Percentiles rank a stretch among this genome's conserved stretches.
These are phyloP conservation scores for Nephotettix cincticeps DNA, from an alignment of 1,140 invertebrate species.

Conservation along the genomic window DNA sequence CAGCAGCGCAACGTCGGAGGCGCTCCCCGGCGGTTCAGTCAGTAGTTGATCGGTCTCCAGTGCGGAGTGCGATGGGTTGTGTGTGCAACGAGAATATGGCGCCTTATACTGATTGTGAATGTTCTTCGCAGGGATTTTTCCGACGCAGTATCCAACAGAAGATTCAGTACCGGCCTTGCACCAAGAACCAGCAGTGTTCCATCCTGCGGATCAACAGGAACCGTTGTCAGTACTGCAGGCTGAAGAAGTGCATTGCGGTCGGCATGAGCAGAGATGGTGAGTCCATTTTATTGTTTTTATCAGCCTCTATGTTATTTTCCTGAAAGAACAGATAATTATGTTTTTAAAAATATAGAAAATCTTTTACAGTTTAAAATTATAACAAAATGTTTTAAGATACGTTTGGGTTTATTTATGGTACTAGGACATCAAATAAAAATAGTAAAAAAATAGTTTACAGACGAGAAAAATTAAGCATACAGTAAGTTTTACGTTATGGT, in stretches of 20 bases:
- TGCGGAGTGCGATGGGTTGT: constrained; percentile 34
- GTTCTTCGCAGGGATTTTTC: constrained; percentile 73
- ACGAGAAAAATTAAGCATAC: too few species aligned
- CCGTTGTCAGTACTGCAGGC: constrained; percentile 93
- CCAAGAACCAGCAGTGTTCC: constrained; percentile 96
- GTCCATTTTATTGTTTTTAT: constrained; percentile 45
- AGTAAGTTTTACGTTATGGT: too few species aligned
- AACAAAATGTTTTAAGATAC: too few species aligned
- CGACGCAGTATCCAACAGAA: constrained; percentile 94
- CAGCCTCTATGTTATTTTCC: too few species aligned
- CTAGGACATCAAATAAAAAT: too few species aligned
- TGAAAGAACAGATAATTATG: too few species aligned
- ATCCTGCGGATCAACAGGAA: constrained; percentile 96
- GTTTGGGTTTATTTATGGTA: too few species aligned
- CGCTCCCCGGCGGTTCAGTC: neutral
- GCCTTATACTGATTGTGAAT: constrained; percentile 42
- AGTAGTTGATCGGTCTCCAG: neutral
- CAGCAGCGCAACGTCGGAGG: neutral
- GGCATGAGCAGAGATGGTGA: constrained; percentile 98
- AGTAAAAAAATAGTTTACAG: too few species aligned
- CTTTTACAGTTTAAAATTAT: too few species aligned
- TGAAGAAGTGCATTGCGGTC: constrained; percentile 97
- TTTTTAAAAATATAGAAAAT: too few species aligned
- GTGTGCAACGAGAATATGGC: constrained; percentile 43
- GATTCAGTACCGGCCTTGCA: constrained; percentile 96